These are phyloP conservation scores for Portunus trituberculatus DNA, from an alignment of 1,140 invertebrate genomes.

Conservation along the genomic window DNA sequence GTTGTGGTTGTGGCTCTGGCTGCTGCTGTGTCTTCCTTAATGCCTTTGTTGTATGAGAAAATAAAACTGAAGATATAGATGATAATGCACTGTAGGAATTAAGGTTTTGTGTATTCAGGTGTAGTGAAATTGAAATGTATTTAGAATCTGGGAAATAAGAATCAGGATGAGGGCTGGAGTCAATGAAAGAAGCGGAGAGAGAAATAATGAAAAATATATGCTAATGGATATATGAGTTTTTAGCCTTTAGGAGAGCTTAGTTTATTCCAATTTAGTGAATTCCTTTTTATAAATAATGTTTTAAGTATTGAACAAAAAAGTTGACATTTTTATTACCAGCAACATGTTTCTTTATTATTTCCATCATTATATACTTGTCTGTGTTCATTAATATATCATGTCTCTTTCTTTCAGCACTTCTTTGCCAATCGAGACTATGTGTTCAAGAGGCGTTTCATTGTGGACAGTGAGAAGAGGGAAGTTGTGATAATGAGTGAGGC, in stretches of 20 bases:
- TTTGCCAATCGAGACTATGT: constrained; percentile 94
- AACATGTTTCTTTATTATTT: neutral
- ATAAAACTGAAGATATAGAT: neutral
- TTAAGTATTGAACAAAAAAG: no score
- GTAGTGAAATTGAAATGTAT: neutral
- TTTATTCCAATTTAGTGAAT: no score
- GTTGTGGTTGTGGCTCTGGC: no score
- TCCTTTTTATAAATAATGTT: no score
- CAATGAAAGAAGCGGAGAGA: no score
- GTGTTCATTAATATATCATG: neutral
- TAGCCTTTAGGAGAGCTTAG: no score
- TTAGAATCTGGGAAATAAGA: neutral
- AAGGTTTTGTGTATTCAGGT: constrained; percentile 78
- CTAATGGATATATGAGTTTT: no score
- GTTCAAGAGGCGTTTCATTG: constrained; percentile 86
- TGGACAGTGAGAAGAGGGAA: constrained; percentile 81
- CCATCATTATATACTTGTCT: neutral
- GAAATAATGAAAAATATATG: no score
- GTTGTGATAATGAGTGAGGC: constrained; percentile 77
- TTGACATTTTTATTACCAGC: neutral
- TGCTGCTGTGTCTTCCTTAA: no score
- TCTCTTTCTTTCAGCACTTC: constrained; percentile 83
- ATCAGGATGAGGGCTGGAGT: no score
- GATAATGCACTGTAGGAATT: constrained; percentile 2
- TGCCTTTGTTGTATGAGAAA: no score